phyloP scores from a whole-genome alignment of 2,888 invertebrate species.

The Scrobipalpa atriplicella region DNA sequence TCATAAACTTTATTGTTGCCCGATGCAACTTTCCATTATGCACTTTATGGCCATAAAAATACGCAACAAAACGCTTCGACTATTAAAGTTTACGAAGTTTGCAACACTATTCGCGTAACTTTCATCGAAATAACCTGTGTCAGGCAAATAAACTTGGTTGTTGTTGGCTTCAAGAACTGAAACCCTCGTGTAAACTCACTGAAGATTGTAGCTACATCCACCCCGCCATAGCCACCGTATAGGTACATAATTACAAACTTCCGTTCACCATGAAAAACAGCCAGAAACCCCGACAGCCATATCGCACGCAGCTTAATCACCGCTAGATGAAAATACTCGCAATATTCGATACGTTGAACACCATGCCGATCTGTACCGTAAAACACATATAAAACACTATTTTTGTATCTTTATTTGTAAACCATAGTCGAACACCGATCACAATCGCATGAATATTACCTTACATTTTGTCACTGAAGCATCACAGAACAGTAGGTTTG shows the following conservation, averaged over 20 bases:
- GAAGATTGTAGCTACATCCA: background rate
- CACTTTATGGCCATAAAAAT: background rate
- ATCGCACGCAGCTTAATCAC: constrained; percentile 44
- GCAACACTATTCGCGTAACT: background rate
- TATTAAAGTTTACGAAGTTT: background rate
- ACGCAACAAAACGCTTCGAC: background rate
- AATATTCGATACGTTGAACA: constrained; percentile 53
- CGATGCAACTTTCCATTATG: background rate
- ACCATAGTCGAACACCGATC: constrained; percentile 45
- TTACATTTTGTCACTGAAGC: constrained; percentile 13
- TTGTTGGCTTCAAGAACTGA: background rate
- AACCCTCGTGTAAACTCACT: constrained; percentile 13
- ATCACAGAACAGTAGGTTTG: background rate
- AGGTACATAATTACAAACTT: constrained; percentile 8
- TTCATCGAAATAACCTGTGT: background rate
- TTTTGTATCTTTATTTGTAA: constrained; percentile 67
- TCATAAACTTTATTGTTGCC: background rate
- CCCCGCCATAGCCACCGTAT: constrained; percentile 5
- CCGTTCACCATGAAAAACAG: constrained; percentile 1
- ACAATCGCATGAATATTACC: constrained; percentile 32
- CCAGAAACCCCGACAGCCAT: constrained; percentile 17
- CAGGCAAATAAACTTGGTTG: constrained; percentile 5
- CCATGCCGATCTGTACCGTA: constrained; percentile 65
- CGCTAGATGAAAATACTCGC: constrained; percentile 46
- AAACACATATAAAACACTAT: constrained; percentile 73